phyloP scores from a whole-genome alignment of 2,888 invertebrate genomes.

The Clusia tigrina region DNA sequence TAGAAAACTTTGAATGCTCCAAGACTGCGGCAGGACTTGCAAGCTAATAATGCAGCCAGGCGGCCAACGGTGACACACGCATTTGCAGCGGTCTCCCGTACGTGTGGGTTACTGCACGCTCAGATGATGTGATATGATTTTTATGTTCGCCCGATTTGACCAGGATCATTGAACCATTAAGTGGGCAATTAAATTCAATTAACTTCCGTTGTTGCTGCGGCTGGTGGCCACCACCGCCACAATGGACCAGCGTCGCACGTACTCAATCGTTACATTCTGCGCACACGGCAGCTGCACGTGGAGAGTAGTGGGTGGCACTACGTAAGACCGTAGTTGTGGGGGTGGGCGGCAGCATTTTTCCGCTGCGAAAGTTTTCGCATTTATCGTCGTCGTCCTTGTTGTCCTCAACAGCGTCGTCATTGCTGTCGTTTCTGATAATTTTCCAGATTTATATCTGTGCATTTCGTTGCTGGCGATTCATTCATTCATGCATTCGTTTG shows the following conservation, averaged over 20 bases:
- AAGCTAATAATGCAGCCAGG: not conserved
- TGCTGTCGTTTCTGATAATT: slow-evolving; percentile 45
- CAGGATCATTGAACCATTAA: slow-evolving; percentile 60
- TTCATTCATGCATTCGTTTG: not conserved
- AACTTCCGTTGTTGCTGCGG: slow-evolving; percentile 44
- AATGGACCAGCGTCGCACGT: slow-evolving; percentile 17
- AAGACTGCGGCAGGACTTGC: not conserved
- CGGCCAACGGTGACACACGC: slow-evolving; percentile 2
- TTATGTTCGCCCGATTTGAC: slow-evolving; percentile 35
- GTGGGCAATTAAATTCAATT: slow-evolving; percentile 64
- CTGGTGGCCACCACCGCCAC: slow-evolving; percentile 23
- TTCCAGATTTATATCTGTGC: slow-evolving; percentile 44
- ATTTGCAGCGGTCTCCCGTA: not conserved
- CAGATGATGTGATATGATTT: not conserved
- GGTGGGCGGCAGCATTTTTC: slow-evolving; percentile 27
- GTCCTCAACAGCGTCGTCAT: slow-evolving; percentile 33
- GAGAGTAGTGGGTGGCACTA: not conserved
- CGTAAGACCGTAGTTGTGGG: not conserved
- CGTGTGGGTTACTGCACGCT: not conserved
- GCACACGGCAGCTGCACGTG: not conserved
- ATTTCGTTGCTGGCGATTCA: not conserved
- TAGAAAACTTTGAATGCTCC: not conserved
- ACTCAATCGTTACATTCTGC: slow-evolving; percentile 22
- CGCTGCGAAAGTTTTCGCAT: slow-evolving; percentile 35
- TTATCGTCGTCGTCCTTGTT: slow-evolving; percentile 6